Conservation (phyloP, 2,113 vertebrate genomes). For the Equus przewalskii region DNA sequence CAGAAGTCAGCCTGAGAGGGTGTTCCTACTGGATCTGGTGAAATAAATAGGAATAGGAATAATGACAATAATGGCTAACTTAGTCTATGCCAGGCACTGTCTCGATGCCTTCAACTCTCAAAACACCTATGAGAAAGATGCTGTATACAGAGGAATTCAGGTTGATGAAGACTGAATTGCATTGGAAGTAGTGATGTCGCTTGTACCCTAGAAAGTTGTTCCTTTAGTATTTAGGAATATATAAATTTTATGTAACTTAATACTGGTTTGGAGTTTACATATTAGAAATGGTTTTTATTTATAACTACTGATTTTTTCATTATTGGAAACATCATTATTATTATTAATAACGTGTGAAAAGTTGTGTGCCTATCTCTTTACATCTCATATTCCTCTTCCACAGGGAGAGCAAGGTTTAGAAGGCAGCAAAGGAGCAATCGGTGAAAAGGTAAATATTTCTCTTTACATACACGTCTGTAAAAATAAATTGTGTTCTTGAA, state of each 20-base stretch:
- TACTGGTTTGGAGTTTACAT: neutral
- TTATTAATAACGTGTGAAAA: neutral
- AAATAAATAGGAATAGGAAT: neutral
- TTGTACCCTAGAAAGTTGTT: neutral
- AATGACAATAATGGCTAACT: neutral
- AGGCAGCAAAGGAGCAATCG: conserved; percentile 87
- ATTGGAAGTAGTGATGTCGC: neutral
- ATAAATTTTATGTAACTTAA: neutral
- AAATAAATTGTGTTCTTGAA: neutral
- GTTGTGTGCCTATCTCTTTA: neutral
- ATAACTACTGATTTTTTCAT: neutral
- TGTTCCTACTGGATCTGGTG: neutral
- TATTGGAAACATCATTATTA: neutral
- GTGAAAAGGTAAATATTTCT: conserved; percentile 87
- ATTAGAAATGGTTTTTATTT: neutral
- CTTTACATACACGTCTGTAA: neutral
- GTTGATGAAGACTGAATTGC: neutral
- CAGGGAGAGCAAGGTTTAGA: conserved; percentile 87
- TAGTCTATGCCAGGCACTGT: neutral
- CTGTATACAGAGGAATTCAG: neutral
- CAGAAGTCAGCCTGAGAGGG: neutral
- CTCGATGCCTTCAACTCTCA: neutral
- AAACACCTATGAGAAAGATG: neutral
- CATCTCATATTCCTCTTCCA: conserved; percentile 42
- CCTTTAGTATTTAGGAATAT: neutral